A percentile compares a stretch with the other conserved stretches of the same genome.
Conservation (phyloP, 2,113 vertebrate species). For the Coptodon rendalli region DNA sequence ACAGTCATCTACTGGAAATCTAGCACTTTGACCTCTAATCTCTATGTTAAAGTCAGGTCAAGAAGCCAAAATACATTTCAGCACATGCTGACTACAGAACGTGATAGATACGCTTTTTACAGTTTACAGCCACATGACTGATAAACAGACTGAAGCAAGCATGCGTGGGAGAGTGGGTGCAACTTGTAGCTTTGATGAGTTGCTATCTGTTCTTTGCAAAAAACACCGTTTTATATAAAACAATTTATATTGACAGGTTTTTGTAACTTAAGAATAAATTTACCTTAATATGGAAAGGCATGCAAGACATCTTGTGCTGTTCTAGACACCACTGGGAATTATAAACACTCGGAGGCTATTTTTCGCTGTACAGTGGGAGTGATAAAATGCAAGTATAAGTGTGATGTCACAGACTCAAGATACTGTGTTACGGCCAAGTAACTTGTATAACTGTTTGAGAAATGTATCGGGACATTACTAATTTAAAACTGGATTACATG, state of each 20-base stretch:
- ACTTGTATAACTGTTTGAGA: neutral
- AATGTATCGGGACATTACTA: neutral
- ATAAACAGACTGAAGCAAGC: neutral
- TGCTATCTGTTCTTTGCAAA: neutral
- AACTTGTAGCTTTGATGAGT: neutral
- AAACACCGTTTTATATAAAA: neutral
- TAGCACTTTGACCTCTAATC: neutral
- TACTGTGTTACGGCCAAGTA: neutral
- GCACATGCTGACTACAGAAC: neutral
- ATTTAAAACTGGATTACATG: neutral
- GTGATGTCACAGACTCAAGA: neutral
- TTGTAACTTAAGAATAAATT: neutral
- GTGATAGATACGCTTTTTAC: neutral
- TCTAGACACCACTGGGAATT: neutral
- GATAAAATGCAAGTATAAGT: neutral
- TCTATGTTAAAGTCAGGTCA: neutral
- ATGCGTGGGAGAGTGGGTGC: neutral
- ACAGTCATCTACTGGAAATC: neutral
- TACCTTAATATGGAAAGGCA: neutral
- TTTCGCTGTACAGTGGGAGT: neutral
- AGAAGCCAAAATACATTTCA: neutral
- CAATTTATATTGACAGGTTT: neutral
- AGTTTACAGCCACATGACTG: neutral
- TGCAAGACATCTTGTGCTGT: neutral
- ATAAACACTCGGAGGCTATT: neutral